Conservation (phyloP, 2,113 vertebrate genomes). For the Jaculus jaculus region DNA sequence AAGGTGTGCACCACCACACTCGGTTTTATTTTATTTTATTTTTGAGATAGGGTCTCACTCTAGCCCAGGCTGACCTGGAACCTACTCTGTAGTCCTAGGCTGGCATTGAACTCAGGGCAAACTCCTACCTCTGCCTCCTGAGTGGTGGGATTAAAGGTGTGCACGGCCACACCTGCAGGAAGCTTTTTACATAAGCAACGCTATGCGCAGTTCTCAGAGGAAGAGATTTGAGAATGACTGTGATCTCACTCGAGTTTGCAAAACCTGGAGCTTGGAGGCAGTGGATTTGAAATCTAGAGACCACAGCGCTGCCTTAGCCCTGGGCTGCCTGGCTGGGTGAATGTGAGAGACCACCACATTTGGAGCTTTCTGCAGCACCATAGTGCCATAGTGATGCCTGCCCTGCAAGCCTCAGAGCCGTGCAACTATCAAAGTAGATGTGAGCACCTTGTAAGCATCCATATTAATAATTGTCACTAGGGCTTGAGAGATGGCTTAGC, state of each 20-base stretch:
- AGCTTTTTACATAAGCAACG: not conserved
- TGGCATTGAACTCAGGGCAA: too few species aligned
- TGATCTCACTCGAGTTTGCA: not conserved
- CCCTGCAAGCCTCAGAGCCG: not conserved
- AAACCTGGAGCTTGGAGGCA: slow-evolving; percentile 7
- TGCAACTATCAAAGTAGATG: not conserved
- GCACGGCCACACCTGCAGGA: not conserved
- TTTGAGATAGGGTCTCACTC: too few species aligned
- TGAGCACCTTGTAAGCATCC: not conserved
- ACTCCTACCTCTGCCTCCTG: too few species aligned
- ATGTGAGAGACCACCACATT: too few species aligned
- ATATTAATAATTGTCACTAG: too few species aligned
- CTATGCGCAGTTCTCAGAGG: not conserved
- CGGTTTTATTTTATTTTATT: too few species aligned
- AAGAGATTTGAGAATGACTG: not conserved
- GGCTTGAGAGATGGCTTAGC: too few species aligned
- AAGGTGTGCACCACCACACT: too few species aligned
- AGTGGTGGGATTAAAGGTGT: too few species aligned
- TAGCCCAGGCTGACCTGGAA: too few species aligned
- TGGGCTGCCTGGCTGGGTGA: not conserved
- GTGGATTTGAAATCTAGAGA: not conserved
- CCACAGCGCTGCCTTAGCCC: not conserved
- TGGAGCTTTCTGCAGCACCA: not conserved
- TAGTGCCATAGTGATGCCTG: not conserved
- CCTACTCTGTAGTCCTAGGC: too few species aligned